phyloP scores from a whole-genome alignment of 2,888 invertebrate species.

The Stenurella melanura region DNA sequence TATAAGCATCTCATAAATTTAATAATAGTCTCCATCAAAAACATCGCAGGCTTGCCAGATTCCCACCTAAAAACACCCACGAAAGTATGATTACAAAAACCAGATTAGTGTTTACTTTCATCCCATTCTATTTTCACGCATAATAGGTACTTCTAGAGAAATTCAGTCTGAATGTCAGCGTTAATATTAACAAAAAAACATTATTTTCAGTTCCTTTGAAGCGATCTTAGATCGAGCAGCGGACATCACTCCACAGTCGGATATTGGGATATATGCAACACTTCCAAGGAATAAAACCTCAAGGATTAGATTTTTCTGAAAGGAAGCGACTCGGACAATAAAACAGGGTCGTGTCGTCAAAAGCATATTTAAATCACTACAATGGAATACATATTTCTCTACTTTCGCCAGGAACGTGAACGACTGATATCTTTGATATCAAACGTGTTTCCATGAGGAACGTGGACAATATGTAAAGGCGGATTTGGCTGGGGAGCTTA shows the following conservation, averaged over 20 bases:
- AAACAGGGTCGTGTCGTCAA: conserved; percentile 57
- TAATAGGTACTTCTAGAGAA: background rate
- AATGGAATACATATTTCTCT: conserved; percentile 70
- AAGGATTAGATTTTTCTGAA: conserved; percentile 56
- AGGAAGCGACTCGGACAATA: conserved; percentile 59
- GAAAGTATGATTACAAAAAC: background rate
- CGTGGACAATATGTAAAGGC: conserved; percentile 33
- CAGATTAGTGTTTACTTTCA: background rate
- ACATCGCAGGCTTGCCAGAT: too few species aligned
- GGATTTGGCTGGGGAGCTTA: conserved; percentile 31
- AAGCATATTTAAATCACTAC: conserved; percentile 68
- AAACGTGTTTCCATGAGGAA: conserved; percentile 29
- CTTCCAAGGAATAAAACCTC: conserved; percentile 33
- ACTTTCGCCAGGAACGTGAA: conserved; percentile 61
- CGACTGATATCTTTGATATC: conserved; percentile 49
- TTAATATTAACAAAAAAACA: conserved; percentile 10
- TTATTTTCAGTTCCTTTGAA: conserved; percentile 20
- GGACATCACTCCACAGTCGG: conserved; percentile 23
- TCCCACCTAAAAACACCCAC: too few species aligned
- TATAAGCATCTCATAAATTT: too few species aligned
- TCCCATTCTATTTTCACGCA: background rate
- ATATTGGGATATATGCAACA: conserved; percentile 12
- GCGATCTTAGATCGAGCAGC: conserved; percentile 11
- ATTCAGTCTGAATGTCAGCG: background rate
- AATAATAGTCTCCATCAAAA: too few species aligned